Conservation (phyloP, 2,888 invertebrate species). For the Rhopalosiphum nymphaeae region DNA sequence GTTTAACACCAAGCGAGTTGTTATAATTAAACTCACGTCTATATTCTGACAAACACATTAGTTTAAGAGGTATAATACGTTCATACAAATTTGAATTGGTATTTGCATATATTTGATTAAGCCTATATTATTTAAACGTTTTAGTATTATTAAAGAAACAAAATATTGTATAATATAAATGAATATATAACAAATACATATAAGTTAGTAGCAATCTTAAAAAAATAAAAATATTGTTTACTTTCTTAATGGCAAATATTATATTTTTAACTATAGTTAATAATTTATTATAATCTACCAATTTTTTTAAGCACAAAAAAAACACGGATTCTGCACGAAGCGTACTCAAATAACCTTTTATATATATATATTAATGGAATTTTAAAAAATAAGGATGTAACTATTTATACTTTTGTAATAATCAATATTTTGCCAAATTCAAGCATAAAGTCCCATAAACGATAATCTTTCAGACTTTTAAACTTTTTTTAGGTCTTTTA, state of each 20-base stretch:
- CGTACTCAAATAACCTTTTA: not conserved
- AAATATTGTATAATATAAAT: not conserved
- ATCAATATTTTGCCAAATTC: not conserved
- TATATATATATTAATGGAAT: not conserved
- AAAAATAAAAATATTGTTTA: not conserved
- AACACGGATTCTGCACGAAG: not conserved
- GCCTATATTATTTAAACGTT: not conserved
- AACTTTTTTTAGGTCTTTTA: not conserved
- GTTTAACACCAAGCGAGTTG: conserved; percentile 15
- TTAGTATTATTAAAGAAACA: not conserved
- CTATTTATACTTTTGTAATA: not conserved
- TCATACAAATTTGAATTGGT: not conserved
- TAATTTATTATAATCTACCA: not conserved
- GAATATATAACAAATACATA: not conserved
- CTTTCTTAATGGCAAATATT: not conserved
- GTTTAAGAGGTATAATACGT: conserved; percentile 16
- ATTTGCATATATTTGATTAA: not conserved
- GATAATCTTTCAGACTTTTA: not conserved
- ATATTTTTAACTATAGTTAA: not conserved
- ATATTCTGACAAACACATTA: not conserved
- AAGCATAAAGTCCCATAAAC: not conserved
- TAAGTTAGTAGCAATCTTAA: not conserved
- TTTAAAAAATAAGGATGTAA: not conserved
- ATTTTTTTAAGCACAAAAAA: not conserved
- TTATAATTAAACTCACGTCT: conserved; percentile 24